Evolutionary conservation across 2,113 vertebrate genomes (phyloP).

Genomic region (Calonectris borealis): DNA sequence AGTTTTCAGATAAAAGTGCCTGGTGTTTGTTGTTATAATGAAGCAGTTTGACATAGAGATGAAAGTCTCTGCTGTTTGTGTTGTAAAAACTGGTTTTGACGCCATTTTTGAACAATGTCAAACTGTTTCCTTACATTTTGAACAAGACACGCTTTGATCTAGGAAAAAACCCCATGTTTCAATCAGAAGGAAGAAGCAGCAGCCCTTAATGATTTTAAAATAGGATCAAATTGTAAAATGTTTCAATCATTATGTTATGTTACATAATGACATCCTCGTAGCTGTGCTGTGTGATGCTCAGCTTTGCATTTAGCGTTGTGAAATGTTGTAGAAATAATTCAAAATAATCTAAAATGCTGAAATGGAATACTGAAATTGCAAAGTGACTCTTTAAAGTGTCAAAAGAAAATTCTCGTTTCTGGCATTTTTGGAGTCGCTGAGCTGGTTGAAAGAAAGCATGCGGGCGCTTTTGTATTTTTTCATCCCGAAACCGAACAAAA

Average conservation of each 20-base stretch:
- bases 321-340: conserved; percentile 57
- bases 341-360: background rate
- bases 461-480: background rate
- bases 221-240: conserved; percentile 14
- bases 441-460: background rate
- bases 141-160: conserved; percentile 51
- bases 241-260: conserved; percentile 52
- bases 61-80: conserved; percentile 46
- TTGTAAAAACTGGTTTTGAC: conserved; percentile 36
- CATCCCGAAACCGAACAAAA: accelerated
- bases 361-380: background rate
- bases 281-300: conserved; percentile 7
- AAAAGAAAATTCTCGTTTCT: background rate
- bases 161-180: background rate
- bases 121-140: conserved; percentile 31
- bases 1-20: conserved; percentile 42
- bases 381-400: background rate
- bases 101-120: conserved; percentile 51
- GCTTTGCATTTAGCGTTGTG: background rate
- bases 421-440: background rate
- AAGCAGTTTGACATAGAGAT: conserved; percentile 41
- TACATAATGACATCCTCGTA: background rate
- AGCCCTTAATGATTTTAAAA: conserved; percentile 54
- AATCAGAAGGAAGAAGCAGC: conserved; percentile 8
- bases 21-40: conserved; percentile 45